phyloP scores from a whole-genome alignment of 30 jellyfish, hydroid and myxozoan species.

The Calvadosia cruxmelitensis region DNA sequence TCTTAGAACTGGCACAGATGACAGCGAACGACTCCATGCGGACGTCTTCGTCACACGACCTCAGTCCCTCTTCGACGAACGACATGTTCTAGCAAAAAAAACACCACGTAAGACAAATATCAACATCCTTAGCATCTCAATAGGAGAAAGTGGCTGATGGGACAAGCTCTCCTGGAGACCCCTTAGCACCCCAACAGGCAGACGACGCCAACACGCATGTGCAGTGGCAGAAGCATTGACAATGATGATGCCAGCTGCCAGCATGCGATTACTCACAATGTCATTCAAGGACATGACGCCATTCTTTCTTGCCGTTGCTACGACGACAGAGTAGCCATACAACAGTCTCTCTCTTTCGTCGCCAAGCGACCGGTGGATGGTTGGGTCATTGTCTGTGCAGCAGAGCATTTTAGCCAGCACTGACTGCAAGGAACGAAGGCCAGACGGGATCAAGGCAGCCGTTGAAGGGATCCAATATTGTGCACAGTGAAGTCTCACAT shows the following conservation, averaged over 20 bases:
- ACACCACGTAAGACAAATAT: no score
- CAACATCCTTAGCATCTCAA: no score
- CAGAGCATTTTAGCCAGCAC: not conserved
- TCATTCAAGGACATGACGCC: not conserved
- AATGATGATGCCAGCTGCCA: no score
- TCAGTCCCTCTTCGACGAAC: conserved; percentile 15
- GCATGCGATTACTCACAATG: not conserved
- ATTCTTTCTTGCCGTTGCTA: not conserved
- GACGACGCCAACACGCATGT: no score
- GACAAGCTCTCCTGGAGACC: no score
- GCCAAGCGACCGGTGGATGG: not conserved
- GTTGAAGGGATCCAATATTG: not conserved
- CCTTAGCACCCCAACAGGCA: no score
- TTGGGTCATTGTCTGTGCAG: not conserved
- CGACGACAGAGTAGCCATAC: not conserved
- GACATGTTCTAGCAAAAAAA: conserved; percentile 13
- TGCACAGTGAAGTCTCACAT: not conserved
- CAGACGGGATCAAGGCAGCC: not conserved
- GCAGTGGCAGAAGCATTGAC: no score
- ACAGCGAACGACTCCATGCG: conserved; percentile 61
- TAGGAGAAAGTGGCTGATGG: no score
- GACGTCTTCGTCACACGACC: conserved; percentile 24
- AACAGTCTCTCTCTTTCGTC: not conserved
- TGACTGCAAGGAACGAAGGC: not conserved
- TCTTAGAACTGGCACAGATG: conserved; percentile 50